phyloP scores from a whole-genome alignment of 2,888 invertebrate species.

The Callyntrura sp. region DNA sequence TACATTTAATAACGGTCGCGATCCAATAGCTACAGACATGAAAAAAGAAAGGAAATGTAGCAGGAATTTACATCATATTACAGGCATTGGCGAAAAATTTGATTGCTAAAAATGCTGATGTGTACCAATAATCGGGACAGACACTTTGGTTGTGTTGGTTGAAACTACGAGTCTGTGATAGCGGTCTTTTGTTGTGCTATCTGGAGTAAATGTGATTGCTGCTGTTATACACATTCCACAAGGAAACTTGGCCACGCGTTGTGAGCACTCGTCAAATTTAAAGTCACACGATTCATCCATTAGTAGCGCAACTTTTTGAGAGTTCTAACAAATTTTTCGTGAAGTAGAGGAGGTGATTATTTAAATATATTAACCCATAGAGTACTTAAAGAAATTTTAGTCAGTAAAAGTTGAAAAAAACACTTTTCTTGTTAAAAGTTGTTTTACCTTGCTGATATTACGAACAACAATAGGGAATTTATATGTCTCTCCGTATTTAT shows the following conservation, averaged over 20 bases:
- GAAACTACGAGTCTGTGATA: slow-evolving; percentile 79
- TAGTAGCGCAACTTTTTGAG: slow-evolving; percentile 79
- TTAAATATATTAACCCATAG: too few species aligned
- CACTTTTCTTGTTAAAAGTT: background rate
- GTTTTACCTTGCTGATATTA: slow-evolving; percentile 79
- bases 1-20: slow-evolving; percentile 78
- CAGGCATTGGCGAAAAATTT: too few species aligned
- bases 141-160: slow-evolving; percentile 74
- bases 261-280: slow-evolving; percentile 75
- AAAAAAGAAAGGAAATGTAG: background rate
- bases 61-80: background rate
- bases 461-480: slow-evolving; percentile 72
- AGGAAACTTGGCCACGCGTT: slow-evolving; percentile 79
- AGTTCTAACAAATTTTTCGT: slow-evolving; percentile 57
- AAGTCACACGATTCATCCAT: slow-evolving; percentile 81
- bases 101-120: background rate
- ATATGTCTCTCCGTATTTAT: slow-evolving; percentile 70
- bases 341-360: too few species aligned
- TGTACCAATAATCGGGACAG: slow-evolving; percentile 81
- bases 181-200: slow-evolving; percentile 76
- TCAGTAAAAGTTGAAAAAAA: background rate
- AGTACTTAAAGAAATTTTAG: background rate
- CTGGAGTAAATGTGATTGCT: slow-evolving; percentile 79
- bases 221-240: slow-evolving; percentile 81
- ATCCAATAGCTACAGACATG: slow-evolving; percentile 76